Base-by-base conservation (phyloP, 2,113 vertebrate species). In the Hydropotes inermis region DNA sequence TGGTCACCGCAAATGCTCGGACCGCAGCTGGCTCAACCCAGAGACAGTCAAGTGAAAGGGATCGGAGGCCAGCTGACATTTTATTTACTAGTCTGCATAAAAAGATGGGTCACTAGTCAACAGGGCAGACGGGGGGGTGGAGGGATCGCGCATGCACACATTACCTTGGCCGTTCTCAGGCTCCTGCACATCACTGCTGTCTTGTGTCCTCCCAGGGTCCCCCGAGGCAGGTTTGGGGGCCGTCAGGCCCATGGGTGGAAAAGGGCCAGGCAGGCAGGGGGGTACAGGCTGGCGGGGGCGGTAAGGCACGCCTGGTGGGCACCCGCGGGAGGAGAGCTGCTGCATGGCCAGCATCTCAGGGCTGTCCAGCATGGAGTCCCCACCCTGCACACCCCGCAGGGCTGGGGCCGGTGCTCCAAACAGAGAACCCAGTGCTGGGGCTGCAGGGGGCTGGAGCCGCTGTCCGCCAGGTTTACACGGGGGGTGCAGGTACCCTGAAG, bases 291-390 rank as follows among this genome's bases (percentile, higher is more conserved):
- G 99, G 67, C 98, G 98, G 90, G 99, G 96, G 84, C 98, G 98
- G 97, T 98, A 99, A 98, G 99, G 98, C 98, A 98, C 98, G 4
- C 99, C 99, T n/a, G 99, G 99, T 7, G 99, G 99, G 98, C 99
- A 99, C 96, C 99, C 99, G 0, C 99, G 99, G 54, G 99, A 99
- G 0, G 99, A 99, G 83, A 99, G 99, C 99, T 99, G 99, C 99
- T 99, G 99, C 99, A 99, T 99, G 98, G 99, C 99, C 7, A 99
- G 99, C 99, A 99, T 99, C 98, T 99, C 99, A 0, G 99, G 99
- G 98, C 99, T 99, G 98, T 99, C 99, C 99, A 99, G 99, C 99
- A 99, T 99, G 87, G 99, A 99, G 95, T 99, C 99, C 94, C 99
- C 99, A 0, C 99, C 99, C 95, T 99, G 99, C 87, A 98, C 98